Conservation (phyloP, 2,113 vertebrate species). For the Cromileptes altivelis region DNA sequence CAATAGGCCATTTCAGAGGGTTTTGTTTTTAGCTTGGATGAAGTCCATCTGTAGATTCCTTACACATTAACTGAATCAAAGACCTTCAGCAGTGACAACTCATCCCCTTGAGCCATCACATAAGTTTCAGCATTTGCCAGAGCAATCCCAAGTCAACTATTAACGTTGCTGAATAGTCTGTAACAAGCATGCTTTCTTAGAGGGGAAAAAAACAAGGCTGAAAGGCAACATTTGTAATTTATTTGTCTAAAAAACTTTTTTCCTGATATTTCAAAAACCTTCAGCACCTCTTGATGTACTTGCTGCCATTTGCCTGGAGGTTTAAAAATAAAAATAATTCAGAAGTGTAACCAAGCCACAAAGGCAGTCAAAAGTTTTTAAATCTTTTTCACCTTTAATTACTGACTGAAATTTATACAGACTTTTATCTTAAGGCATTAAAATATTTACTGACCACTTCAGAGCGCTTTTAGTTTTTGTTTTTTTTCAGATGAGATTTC, state of each 20-base stretch:
- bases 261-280: slow-evolving; percentile 20
- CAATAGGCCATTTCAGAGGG: slow-evolving; percentile 81
- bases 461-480: not conserved
- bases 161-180: slow-evolving; percentile 64
- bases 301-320: slow-evolving; percentile 22
- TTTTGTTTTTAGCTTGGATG: slow-evolving; percentile 88
- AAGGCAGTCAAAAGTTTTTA: not conserved
- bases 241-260: slow-evolving; percentile 31
- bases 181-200: slow-evolving; percentile 31
- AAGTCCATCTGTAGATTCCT: slow-evolving; percentile 86
- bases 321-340: slow-evolving; percentile 21
- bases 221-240: slow-evolving; percentile 22
- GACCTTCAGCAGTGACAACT: slow-evolving; percentile 84
- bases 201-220: slow-evolving; percentile 9
- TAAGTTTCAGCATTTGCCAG: slow-evolving; percentile 87
- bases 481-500: not conserved
- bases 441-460: not conserved
- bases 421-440: not conserved
- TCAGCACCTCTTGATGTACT: slow-evolving; percentile 11
- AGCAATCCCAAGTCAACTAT: slow-evolving; percentile 88
- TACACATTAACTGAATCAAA: slow-evolving; percentile 88
- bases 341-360: not conserved
- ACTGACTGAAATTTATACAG: not conserved
- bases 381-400: slow-evolving; percentile 9
- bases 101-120: slow-evolving; percentile 84